phyloP scores from a whole-genome alignment of 2,113 vertebrate genomes.

The human region DNA sequence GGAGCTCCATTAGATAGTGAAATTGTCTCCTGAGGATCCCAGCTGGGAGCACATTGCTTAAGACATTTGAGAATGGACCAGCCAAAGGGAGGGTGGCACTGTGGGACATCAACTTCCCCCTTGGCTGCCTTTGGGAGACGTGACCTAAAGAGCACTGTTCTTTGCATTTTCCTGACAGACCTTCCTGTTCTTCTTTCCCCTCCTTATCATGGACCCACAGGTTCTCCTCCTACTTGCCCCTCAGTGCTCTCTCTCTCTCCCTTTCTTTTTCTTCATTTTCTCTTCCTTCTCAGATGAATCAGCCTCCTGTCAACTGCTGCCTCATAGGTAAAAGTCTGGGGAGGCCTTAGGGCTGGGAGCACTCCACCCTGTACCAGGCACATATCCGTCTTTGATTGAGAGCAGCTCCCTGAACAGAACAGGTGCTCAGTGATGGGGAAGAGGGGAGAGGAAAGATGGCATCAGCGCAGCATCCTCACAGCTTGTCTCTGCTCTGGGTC shows the following conservation, averaged over 20 bases:
- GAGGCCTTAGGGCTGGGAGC: neutral
- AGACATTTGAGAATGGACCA: neutral
- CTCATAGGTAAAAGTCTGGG: neutral
- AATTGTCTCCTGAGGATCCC: neutral
- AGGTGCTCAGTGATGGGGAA: neutral
- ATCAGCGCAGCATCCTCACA: neutral
- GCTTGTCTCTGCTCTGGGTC: neutral
- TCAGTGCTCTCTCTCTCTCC: too few relatives aligned
- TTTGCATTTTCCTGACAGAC: neutral
- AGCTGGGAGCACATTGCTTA: neutral
- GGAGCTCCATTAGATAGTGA: neutral
- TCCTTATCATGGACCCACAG: neutral
- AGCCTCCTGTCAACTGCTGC: neutral
- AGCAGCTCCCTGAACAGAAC: neutral
- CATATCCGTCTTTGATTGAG: fast-evolving
- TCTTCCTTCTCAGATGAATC: neutral
- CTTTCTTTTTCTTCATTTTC: neutral
- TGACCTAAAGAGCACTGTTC: too few relatives aligned
- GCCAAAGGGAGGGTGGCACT: neutral
- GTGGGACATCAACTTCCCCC: too few relatives aligned
- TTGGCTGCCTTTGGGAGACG: neutral
- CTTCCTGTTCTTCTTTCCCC: neutral
- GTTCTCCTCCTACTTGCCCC: neutral
- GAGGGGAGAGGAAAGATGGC: fast-evolving
- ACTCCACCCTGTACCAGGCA: neutral